Evolutionary conservation across 2,888 invertebrate genomes (phyloP), one percentile per base, ranked within the genome.

Genomic region (Fabriciana adippe): DNA sequence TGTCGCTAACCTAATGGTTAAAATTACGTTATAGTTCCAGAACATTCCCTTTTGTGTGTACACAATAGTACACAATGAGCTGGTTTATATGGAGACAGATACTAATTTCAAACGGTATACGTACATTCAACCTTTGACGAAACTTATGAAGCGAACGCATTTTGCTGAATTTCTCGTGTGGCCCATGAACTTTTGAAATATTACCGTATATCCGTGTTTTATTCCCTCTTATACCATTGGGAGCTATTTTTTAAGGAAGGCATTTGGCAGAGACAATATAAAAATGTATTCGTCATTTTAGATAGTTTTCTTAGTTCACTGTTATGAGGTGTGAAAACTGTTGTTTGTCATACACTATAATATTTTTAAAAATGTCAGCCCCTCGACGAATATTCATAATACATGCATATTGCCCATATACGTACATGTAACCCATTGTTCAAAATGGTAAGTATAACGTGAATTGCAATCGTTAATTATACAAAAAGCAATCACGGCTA

Each of bases 71-170:
- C 77, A 87, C 86, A 88, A 87, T 83, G 79, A 76, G 70, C 54
- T 72, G 77, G 72, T 82, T 87, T 88, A 86, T 88, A 73, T 77
- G 71, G 67, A 77, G 87, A 88, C 87, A 85, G 87, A 81, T 86
- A 87, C 86, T 87, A 87, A 87, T 88, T 86, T 80, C 83, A 78
- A 82, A 84, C 77, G 81, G 80, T 79, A 79, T 64, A 71, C 26
- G 26, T 26, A 26, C 62, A 53, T 69, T 69, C 78, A 75, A 74
- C 53, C 59, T 59, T 75, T 77, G 72, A 76, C 78, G 78, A 79
- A 81, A 81, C 79, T 78, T 77, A 79, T 79, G 78, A 78, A 76
- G 75, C 73, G 71, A 63, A 74, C 54, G 54, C 68, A 53, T 71
- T 72, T 73, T 66, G 59, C 26, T 55, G 51, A 45, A 67, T 62